Evolutionary conservation across 2,797 vertebrate genomes (phyloP).

Genomic region (Pampus argenteus): DNA sequence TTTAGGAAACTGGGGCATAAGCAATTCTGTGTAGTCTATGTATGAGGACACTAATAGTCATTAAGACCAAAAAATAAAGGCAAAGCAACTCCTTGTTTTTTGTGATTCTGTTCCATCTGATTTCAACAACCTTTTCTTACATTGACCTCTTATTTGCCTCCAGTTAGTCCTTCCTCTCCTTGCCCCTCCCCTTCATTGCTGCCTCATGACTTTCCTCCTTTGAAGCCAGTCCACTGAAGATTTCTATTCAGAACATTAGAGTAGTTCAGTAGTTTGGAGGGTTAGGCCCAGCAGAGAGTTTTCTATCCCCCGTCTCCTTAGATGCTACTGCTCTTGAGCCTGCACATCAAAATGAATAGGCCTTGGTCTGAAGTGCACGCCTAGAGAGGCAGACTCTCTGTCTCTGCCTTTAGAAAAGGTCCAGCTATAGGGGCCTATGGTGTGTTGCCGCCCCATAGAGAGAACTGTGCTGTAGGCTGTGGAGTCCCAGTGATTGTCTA

Average conservation of each 20-base stretch:
- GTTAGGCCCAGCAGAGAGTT: constrained; percentile 67
- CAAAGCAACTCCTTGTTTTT: constrained; percentile 21
- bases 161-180: constrained; percentile 35
- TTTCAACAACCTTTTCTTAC: constrained; percentile 43
- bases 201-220: constrained; percentile 60
- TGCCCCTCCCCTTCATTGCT: constrained; percentile 42
- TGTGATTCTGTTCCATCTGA: constrained; percentile 42
- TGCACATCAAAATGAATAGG: constrained; percentile 76
- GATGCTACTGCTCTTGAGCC: constrained; percentile 53
- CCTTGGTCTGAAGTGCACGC: constrained; percentile 62
- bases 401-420: constrained; percentile 58
- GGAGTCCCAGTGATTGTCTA: constrained; percentile 58
- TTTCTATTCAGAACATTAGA: constrained; percentile 71
- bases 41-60: constrained; percentile 46
- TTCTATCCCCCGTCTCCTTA: constrained; percentile 57
- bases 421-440: constrained; percentile 58
- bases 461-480: constrained; percentile 58
- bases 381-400: constrained; percentile 55
- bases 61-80: constrained; percentile 34
- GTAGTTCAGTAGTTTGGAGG: constrained; percentile 62
- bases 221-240: constrained; percentile 74
- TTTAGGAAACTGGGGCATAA: constrained; percentile 77
- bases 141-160: constrained; percentile 54
- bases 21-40: constrained; percentile 53
- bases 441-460: constrained; percentile 57